Conservation (phyloP, 1,140 invertebrate species). For the Drosophila nebulosa region DNA sequence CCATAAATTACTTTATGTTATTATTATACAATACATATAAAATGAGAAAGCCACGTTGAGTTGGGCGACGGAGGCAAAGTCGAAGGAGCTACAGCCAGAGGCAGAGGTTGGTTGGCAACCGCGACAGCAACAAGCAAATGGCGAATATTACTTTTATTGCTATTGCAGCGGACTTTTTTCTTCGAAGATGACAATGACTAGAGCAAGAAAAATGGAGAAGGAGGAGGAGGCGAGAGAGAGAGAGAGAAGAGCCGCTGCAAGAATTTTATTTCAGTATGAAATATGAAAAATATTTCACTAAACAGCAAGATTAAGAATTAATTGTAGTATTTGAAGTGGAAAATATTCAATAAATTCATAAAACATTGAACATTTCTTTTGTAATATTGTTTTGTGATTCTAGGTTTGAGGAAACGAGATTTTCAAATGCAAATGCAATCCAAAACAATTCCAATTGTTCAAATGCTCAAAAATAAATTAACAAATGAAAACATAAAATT, state of each 20-base stretch:
- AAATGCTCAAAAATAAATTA: too few species aligned
- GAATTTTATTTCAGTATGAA: background rate
- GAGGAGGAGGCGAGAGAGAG: background rate
- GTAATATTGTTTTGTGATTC: too few species aligned
- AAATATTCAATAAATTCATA: too few species aligned
- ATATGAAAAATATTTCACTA: background rate
- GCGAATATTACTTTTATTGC: slow-evolving; percentile 52
- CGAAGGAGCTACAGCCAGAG: too few species aligned
- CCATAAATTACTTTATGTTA: slow-evolving; percentile 62
- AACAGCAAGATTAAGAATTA: background rate
- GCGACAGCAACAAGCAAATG: slow-evolving; percentile 34
- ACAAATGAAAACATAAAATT: too few species aligned
- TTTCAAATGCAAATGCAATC: too few species aligned
- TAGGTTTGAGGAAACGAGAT: too few species aligned
- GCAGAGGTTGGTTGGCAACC: slow-evolving; percentile 7
- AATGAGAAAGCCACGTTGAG: slow-evolving; percentile 4
- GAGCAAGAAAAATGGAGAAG: background rate
- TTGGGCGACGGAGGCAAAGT: too few species aligned
- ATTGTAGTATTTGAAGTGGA: background rate
- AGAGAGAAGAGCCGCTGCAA: background rate
- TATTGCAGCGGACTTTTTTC: slow-evolving; percentile 17
- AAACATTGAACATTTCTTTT: too few species aligned
- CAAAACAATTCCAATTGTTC: too few species aligned
- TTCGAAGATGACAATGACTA: background rate
- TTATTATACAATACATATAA: slow-evolving; percentile 69